These are phyloP conservation scores for Hermaeophaga mercurialis DNA, from an alignment of 2,888 invertebrate species.

Conservation along the genomic window DNA sequence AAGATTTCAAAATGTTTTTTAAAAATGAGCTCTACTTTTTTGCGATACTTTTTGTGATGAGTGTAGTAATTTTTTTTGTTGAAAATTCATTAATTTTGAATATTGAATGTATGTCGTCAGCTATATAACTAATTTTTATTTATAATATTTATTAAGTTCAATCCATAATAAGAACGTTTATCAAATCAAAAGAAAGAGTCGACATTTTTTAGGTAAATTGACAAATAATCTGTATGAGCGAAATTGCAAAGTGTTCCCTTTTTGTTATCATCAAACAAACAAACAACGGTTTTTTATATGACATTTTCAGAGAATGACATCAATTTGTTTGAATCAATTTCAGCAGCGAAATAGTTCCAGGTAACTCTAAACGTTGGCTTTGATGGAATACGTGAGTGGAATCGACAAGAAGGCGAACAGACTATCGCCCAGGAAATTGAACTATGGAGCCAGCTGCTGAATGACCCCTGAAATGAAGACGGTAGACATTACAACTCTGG, in stretches of 20 bases:
- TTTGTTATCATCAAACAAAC: not conserved
- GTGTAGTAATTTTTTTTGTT: no score
- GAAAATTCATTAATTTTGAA: no score
- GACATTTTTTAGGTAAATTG: not conserved
- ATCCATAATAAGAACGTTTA: no score
- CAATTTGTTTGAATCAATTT: constrained; percentile 39
- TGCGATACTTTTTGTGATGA: no score
- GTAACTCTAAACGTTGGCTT: constrained; percentile 48
- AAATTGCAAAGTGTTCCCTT: not conserved
- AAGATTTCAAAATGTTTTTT: no score
- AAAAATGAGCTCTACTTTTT: no score
- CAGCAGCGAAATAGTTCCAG: constrained; percentile 39
- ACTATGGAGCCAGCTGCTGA: constrained; percentile 39
- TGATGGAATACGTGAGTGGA: constrained; percentile 49
- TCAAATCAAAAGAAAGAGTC: not conserved
- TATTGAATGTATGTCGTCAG: no score
- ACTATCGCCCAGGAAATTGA: constrained; percentile 48
- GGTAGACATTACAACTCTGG: constrained; percentile 36
- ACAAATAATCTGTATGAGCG: not conserved
- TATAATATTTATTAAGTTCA: no score
- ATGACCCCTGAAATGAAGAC: constrained; percentile 47
- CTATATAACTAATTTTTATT: no score
- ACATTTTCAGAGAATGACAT: constrained; percentile 30
- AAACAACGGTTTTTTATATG: constrained; percentile 16
- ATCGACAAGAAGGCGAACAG: constrained; percentile 36